Evolutionary conservation across 2,888 invertebrate species (phyloP), one percentile per base, ranked within the genome.

Genomic region (Dexiosoma caninum): DNA sequence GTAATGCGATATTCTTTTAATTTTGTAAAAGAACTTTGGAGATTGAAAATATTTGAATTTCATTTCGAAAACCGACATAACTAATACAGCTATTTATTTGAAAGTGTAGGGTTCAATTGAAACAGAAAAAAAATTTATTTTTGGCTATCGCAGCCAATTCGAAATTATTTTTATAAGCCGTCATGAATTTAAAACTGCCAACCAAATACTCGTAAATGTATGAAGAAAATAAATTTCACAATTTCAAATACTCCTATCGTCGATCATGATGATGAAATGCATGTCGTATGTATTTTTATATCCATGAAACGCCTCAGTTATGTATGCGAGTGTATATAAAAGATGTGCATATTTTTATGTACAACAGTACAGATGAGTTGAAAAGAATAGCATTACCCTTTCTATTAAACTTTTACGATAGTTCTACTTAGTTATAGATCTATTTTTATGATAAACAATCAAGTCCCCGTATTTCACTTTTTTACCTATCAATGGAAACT

Each of bases 171-270:
- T 81, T 77, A 70, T 77, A 74, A 53, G 19, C 64, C 81, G 64
- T 81, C 77, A 81, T 81, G 81, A 72, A 81, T 77, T 77, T 81
- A 69, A 81, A 81, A 77, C 77, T 81, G 77, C 59, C 81, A 81
- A 77, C 77, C 69, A 74, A 76, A 77, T 72, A 30, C 51, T 64
- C 21, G 53, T 74, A 74, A 81, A 74, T 72, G 57, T 78, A 32
- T 51, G 19, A 57, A 30, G 19, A 66, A 62, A 23, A 76, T 55
- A 66, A 57, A n/a, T 32, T 30, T 7, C 21, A 62, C 21, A 27
- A 27, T 49, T 60, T 57, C 44, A 8, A 44, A 40, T 57, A 55
- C 12, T 46, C 42, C 12, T 16, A 64, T 19, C 49, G 44, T 35
- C 23, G 46, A 67, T 81, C 67, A 67, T 77, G 49, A 69, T 72